These are phyloP conservation scores for Pteromalus puparum DNA, from an alignment of 1,140 invertebrate species.

Conservation along the genomic window DNA sequence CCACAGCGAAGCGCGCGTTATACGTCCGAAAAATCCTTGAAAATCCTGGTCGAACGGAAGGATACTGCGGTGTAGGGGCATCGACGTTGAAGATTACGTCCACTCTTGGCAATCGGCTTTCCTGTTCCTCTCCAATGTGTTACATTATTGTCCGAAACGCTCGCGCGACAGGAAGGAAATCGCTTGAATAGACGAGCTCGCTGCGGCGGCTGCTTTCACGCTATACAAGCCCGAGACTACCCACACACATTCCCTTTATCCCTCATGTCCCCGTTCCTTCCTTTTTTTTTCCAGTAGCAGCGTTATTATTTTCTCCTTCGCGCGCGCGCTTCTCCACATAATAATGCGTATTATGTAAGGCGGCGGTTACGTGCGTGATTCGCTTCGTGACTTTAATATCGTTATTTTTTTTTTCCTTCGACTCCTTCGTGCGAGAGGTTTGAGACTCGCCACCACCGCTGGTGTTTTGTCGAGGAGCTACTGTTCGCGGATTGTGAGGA, in stretches of 20 bases:
- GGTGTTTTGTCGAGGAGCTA: not conserved
- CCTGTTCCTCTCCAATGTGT: not conserved
- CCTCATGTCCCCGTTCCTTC: not conserved
- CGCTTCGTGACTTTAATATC: slow-evolving; percentile 34
- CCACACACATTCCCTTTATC: not conserved
- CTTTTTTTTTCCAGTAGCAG: not conserved
- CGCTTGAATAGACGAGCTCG: slow-evolving; percentile 32
- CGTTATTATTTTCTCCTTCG: slow-evolving; percentile 7
- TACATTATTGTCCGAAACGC: slow-evolving; percentile 10
- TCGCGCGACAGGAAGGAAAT: slow-evolving; percentile 47
- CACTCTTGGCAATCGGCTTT: not conserved
- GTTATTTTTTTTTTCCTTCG: slow-evolving; percentile 29
- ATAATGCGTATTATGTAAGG: slow-evolving; percentile 31
- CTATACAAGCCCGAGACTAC: not conserved
- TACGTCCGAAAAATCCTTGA: not conserved
- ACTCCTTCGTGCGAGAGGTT: not conserved
- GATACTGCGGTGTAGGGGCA: slow-evolving; percentile 59
- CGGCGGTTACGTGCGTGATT: slow-evolving; percentile 41
- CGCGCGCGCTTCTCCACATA: not conserved
- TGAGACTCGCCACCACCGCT: not conserved
- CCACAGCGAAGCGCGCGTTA: no score
- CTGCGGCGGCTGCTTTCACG: slow-evolving; percentile 4
- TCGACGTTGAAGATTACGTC: slow-evolving; percentile 25
- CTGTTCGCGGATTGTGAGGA: no score
- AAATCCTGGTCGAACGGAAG: slow-evolving; percentile 57